These are phyloP conservation scores for Neogale vison DNA, from an alignment of 2,113 vertebrate species.

Conservation along the genomic window DNA sequence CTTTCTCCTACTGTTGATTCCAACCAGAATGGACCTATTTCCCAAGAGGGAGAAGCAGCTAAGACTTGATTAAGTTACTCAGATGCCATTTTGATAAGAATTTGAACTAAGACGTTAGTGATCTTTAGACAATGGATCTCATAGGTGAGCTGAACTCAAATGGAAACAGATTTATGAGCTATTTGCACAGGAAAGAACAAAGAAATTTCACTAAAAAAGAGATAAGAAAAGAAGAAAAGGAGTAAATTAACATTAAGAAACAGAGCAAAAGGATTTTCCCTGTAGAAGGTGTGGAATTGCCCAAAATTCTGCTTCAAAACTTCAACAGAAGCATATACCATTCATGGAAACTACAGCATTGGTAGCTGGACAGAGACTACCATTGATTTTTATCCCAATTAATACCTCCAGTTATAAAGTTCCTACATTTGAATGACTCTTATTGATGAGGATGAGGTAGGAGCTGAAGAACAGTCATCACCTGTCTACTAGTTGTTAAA, in stretches of 20 bases:
- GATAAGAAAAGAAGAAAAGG: not conserved
- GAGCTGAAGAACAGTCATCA: not conserved
- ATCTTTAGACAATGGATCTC: not conserved
- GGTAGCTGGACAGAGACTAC: not conserved
- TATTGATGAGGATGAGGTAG: not conserved
- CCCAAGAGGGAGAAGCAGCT: not conserved
- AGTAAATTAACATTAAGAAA: not conserved
- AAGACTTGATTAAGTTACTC: not conserved
- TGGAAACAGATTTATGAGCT: not conserved
- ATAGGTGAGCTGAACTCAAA: not conserved
- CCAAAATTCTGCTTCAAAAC: not conserved
- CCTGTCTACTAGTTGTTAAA: constrained; percentile 24
- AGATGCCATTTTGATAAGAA: not conserved
- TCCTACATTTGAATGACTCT: not conserved
- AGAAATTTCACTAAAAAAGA: not conserved
- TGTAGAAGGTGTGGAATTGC: not conserved
- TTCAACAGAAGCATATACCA: not conserved
- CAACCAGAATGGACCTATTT: not conserved
- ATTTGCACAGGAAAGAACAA: not conserved
- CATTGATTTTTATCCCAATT: not conserved
- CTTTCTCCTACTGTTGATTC: not conserved
- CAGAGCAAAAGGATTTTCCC: not conserved
- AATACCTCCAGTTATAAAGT: constrained; percentile 10
- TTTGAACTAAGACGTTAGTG: not conserved
- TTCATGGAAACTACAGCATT: not conserved